A percentile compares a stretch with the other conserved stretches of the same genome.
Conservation (phyloP, 2,797 vertebrate species). For the Oreochromis grahami region DNA sequence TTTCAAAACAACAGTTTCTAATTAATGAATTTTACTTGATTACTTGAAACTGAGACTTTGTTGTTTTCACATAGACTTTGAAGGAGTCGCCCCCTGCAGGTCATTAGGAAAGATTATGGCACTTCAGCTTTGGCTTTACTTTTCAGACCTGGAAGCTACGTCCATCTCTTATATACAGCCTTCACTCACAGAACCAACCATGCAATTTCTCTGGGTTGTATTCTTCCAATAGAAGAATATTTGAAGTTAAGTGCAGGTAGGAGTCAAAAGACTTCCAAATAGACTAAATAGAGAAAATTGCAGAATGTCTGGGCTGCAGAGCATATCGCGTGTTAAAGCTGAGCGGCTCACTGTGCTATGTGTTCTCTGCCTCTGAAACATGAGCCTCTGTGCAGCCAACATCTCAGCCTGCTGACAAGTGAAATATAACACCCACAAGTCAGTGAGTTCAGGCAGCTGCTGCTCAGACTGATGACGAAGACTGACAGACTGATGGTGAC, state of each 20-base stretch:
- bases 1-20: too few relatives aligned
- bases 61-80: background rate
- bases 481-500: background rate
- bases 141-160: background rate
- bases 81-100: background rate
- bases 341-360: constrained; percentile 6
- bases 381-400: constrained; percentile 1
- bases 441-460: constrained; percentile 22
- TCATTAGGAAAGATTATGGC: background rate
- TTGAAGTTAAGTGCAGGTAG: background rate
- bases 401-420: constrained; percentile 23
- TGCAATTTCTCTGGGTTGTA: background rate
- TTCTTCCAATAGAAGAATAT: background rate
- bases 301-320: background rate
- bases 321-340: background rate
- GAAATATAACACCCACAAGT: constrained; percentile 53
- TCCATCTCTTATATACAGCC: background rate
- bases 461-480: background rate
- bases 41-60: background rate
- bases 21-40: background rate
- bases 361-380: constrained; percentile 32
- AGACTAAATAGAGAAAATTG: background rate
- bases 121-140: background rate
- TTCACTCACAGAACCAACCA: background rate
- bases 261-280: background rate